Base-by-base conservation (phyloP, 2,888 invertebrate species). In the Geotrupes spiniger region DNA sequence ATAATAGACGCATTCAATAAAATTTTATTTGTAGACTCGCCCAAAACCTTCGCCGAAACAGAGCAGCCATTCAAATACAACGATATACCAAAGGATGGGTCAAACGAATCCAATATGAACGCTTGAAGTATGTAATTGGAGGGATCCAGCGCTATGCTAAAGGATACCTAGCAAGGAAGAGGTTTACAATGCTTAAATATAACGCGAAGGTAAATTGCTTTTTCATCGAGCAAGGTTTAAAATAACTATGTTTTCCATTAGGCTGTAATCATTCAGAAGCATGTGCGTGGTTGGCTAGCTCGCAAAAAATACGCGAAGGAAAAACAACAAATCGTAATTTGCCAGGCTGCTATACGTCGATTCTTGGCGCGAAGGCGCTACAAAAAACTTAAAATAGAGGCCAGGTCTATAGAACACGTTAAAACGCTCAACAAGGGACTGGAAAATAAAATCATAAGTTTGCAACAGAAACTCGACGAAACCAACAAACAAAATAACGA, bases 361-460 rank as follows among this genome's bases (percentile, higher is more conserved):
- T 89, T 85, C 74, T 75, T 92, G 55, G 98, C 98, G 0, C 87
- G 87, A 47, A 82, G 84, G 17, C 78, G 84, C 45, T 89, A 95
- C 68, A 92, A 87, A 68, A 81, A 82, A 11, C 78, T 98, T 49
- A 92, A 91, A 71, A 87, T 92, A 45, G 98, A 99, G 68, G 98
- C 98, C 0, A 81, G 92, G 46, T 93, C 93, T 9, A 87, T 98
- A 25, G 93, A 94, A 63, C 96, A 98, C 71, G 91, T 98, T 56
- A 94, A 94, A 74, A 87, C 87, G 26, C 79, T 94, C 10, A 95
- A 95, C 76, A 90, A 86, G 66, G 98, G 98, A 0, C 75, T 99
- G 56, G 99, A 99, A 75, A 98, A 96, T 73, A 99, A 99, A 78
- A 98, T 99, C 65, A 96, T 99, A 64, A 90, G 91, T 33, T 76